Percentiles rank a stretch among this genome's conserved stretches.
Conservation (phyloP, 2,113 vertebrate species). For the Eleginops maclovinus region DNA sequence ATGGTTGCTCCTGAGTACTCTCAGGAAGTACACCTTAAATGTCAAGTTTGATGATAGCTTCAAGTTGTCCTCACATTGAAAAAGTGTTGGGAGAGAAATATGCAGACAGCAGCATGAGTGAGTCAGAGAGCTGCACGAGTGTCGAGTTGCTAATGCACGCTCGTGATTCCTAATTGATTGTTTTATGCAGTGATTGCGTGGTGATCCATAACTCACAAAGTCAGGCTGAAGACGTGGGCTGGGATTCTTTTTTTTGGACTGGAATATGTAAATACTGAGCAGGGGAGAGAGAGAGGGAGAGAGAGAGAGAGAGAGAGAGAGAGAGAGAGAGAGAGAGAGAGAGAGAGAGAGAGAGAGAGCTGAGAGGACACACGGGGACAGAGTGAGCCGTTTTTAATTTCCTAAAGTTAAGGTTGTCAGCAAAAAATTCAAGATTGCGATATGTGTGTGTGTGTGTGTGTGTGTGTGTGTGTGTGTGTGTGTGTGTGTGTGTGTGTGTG, state of each 20-base stretch:
- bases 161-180: conserved; percentile 19
- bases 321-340: too few species aligned
- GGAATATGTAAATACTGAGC: background rate
- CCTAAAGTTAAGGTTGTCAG: conserved; percentile 29
- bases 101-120: background rate
- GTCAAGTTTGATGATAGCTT: background rate
- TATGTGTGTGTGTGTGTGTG: conserved; percentile 7
- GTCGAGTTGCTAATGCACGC: background rate
- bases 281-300: background rate
- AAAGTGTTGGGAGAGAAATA: background rate
- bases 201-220: conserved; percentile 32
- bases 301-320: too few species aligned
- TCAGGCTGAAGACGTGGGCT: conserved; percentile 10
- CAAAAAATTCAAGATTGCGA: conserved; percentile 32
- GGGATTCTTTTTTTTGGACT: background rate
- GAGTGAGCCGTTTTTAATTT: conserved; percentile 3
- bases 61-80: background rate
- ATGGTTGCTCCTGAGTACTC: too few species aligned
- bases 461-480: background rate
- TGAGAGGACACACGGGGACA: background rate
- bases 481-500: background rate
- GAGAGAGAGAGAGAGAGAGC: background rate
- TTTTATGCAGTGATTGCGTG: conserved; percentile 16
- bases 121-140: conserved; percentile 23
- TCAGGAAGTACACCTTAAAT: background rate